Base-by-base conservation (phyloP, 2,797 vertebrate species). In the Vultur gryphus region DNA sequence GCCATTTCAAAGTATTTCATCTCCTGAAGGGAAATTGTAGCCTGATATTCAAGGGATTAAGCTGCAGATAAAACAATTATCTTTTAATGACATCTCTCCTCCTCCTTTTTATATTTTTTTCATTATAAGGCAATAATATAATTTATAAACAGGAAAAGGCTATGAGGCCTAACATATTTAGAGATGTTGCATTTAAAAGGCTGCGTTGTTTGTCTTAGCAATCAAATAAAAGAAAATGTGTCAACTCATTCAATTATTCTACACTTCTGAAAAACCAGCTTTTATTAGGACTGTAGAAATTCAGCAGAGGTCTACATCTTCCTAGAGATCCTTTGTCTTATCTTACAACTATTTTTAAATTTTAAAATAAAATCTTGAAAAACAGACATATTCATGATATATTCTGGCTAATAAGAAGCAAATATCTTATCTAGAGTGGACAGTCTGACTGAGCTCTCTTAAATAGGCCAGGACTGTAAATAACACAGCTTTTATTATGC, bases 61-160 rank as follows among this genome's bases (percentile, higher is more conserved):
- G 49, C 49, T 82, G 41, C 51, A 93, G 81, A 89, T 96, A 94
- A 93, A 93, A 69, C 69, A 96, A 90, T 96, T 97, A 87, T 90
- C 84, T 92, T 95, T 94, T 96, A 96, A 96, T 95, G 84, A 73
- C 65, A 83, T 73, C 49, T 86, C 37, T 90, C 39, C 35, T 77
- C 17, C 76, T 79, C 31, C 57, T 95, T 83, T 94, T 94, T 39
- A 28, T 86, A 15, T 24, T 57, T 59, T 93, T 87, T 87, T 96
- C n/a, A 87, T 93, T 95, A 59, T 78, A 94, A 93, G 7, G 54
- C n/a, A 67, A 81, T 84, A 94, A 70, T 39, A 49, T n/a, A 67
- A 73, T 76, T 90, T 92, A 79, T 91, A 91, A 95, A 69, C 9
- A 83, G 80, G 66, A 75, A 69, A 83, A 81, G 33, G 10, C 23